phyloP scores from a whole-genome alignment of 2,888 invertebrate species.

The Matsumyia berberina region DNA sequence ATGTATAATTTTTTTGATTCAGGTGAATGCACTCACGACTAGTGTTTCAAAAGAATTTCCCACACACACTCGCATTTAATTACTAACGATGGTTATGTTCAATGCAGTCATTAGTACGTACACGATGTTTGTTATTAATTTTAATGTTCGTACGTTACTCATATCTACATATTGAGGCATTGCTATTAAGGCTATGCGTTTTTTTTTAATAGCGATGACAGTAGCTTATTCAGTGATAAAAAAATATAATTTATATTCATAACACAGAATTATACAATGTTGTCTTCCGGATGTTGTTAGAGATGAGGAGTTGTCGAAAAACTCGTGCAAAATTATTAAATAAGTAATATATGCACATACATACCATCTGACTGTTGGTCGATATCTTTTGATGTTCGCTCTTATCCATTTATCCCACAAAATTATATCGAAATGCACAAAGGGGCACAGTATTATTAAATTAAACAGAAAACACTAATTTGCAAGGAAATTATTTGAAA shows the following conservation, averaged over 20 bases:
- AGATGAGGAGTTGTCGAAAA: too few relatives aligned
- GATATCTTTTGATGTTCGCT: background rate
- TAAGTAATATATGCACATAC: background rate
- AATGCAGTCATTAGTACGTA: conserved; percentile 34
- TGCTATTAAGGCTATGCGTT: conserved; percentile 44
- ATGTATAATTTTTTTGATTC: conserved; percentile 50
- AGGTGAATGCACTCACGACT: conserved; percentile 69
- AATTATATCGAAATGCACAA: background rate
- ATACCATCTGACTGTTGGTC: conserved; percentile 32
- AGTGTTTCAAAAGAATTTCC: conserved; percentile 52
- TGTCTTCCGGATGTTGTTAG: too few relatives aligned
- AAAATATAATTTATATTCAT: background rate
- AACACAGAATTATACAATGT: background rate
- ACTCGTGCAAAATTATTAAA: too few relatives aligned
- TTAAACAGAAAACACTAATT: background rate
- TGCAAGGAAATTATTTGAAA: background rate
- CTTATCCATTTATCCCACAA: conserved; percentile 4
- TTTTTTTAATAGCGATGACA: conserved; percentile 6
- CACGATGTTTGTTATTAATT: conserved; percentile 8
- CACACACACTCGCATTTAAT: conserved; percentile 48
- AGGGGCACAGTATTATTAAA: background rate
- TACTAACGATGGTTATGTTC: conserved; percentile 21
- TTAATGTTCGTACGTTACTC: background rate
- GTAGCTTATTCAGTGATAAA: background rate
- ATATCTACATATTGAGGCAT: conserved; percentile 37